Percentiles rank a stretch among this genome's conserved stretches.
phyloP scores from a whole-genome alignment of 1,140 invertebrate species.

The Scaptomyza pallida region DNA sequence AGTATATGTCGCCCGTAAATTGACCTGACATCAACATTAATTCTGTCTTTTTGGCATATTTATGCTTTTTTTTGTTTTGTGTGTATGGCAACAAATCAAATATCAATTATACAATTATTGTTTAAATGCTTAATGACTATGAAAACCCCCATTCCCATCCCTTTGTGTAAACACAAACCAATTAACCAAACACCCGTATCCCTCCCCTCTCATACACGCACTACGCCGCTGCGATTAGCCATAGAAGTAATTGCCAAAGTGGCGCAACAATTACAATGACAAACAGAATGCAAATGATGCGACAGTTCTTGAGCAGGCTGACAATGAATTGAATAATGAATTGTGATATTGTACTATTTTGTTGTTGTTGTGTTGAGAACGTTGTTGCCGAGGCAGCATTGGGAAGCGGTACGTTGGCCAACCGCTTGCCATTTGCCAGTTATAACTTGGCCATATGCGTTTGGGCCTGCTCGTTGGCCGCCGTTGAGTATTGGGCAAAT shows the following conservation, averaged over 20 bases:
- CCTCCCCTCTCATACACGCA: neutral
- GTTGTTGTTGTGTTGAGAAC: neutral
- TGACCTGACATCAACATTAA: constrained; percentile 11
- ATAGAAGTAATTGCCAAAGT: constrained; percentile 60
- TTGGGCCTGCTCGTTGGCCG: constrained; percentile 73
- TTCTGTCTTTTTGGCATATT: constrained; percentile 1
- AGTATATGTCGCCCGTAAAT: constrained; percentile 17
- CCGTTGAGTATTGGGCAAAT: constrained; percentile 71
- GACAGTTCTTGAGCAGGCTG: constrained; percentile 72
- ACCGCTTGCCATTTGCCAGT: constrained; percentile 71
- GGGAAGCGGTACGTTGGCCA: constrained; percentile 20
- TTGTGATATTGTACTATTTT: constrained; percentile 68
- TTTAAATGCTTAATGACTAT: constrained; percentile 14
- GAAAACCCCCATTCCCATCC: neutral
- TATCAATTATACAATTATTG: constrained; percentile 26
- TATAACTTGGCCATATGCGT: constrained; percentile 78
- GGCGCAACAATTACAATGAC: constrained; percentile 62
- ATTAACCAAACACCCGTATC: neutral
- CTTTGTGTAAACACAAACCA: neutral
- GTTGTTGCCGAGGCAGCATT: constrained; percentile 6
- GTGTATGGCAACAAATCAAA: constrained; percentile 39
- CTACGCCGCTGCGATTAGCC: constrained; percentile 56
- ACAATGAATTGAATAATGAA: constrained; percentile 69
- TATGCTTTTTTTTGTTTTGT: neutral
- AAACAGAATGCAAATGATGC: constrained; percentile 70